Conservation (phyloP, 2,888 invertebrate species). For the Taphrorychus bicolor region DNA sequence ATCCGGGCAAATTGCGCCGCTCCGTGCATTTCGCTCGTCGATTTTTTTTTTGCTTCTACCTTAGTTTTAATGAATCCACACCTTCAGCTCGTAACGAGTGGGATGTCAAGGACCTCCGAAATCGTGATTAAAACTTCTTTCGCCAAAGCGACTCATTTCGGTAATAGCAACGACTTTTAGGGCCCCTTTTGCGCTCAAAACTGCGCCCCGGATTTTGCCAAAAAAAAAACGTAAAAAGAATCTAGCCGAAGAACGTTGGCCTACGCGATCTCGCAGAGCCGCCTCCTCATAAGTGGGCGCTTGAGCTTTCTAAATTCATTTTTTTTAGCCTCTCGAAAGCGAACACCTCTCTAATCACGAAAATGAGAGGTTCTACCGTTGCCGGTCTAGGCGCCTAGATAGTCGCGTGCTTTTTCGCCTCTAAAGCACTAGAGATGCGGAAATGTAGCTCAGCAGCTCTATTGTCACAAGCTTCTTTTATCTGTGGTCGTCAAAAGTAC, state of each 20-base stretch:
- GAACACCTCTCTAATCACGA: no score
- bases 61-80: conserved; percentile 33
- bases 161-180: conserved; percentile 34
- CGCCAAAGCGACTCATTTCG: conserved; percentile 26
- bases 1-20: background rate
- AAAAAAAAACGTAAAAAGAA: conserved; percentile 15
- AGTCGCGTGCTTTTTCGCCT: no score
- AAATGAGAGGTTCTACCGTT: no score
- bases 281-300: background rate
- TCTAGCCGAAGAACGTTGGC: background rate
- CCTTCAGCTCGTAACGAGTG: conserved; percentile 20
- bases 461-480: conserved; percentile 27
- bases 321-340: no score
- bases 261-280: background rate
- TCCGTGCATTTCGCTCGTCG: conserved; percentile 13
- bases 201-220: conserved; percentile 10
- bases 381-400: background rate
- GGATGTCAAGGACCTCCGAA: conserved; percentile 31
- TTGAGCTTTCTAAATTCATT: no score
- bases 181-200: conserved; percentile 22
- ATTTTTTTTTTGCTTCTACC: conserved; percentile 21
- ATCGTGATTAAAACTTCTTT: conserved; percentile 37
- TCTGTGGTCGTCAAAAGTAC: conserved; percentile 12
- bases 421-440: conserved; percentile 20
- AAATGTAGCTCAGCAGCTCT: conserved; percentile 20